Base-by-base conservation (phyloP, 2,797 vertebrate genomes). In the Sebastes diploproa region DNA sequence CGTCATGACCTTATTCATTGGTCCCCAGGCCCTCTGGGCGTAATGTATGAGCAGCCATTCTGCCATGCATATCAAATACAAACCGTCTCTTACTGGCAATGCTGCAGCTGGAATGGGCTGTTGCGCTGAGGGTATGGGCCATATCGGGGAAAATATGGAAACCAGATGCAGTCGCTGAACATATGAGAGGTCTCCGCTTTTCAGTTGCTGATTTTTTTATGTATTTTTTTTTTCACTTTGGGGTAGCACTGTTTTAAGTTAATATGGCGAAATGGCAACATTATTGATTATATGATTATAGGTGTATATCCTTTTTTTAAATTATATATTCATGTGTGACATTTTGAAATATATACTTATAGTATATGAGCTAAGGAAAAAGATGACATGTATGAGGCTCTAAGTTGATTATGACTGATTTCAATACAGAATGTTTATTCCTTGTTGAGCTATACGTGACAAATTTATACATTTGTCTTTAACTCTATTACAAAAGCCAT, bases 1-100 rank as follows among this genome's bases (percentile, higher is more conserved):
- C 4, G 34, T 75, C 85, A 69, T 90, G 91, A 89, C 91, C 91
- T 88, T 87, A 89, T 89, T 92, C 82, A 83, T 87, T 66, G 87
- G 78, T 89, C 86, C 88, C 79, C 34, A 20, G 73, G 78, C 82
- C 89, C 78, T 84, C 79, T 70, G 89, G 82, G 68, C 78, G 75
- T 76, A 85, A 86, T 67, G 89, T 80, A 86, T 72, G 81, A 84
- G 77, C 83, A 78, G 78, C 81, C 68, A 67, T 75, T 81, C 83
- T 25, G 77, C 85, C 60, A 29, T 83, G 90, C 93, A 88, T 85
- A 88, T 84, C 81, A 85, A 89, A 86, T 56, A 54, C 67, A 64
- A 73, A 72, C 55, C 13, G 46, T 64, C 69, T 77, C 22, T 63
- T 23, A 23, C 61, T 5, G 38, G 76, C 36, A 38, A 30, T 38